Conservation (phyloP, 2,888 invertebrate genomes). For the Cantharis flavilabris region DNA sequence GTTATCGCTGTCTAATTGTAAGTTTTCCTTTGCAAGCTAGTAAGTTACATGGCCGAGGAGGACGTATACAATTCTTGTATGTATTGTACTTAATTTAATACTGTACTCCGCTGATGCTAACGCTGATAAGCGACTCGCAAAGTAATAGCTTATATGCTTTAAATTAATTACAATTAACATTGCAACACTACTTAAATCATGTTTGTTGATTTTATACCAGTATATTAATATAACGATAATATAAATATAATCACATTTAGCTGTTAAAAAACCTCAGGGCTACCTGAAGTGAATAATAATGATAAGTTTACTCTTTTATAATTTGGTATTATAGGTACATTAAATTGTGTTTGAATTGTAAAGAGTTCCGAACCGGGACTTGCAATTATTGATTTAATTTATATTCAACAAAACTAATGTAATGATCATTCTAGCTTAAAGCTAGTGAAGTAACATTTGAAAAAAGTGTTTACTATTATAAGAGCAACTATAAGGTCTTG, state of each 20-base stretch:
- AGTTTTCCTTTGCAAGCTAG: background rate
- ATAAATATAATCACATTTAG: background rate
- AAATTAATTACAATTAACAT: constrained; percentile 44
- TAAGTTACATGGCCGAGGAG: background rate
- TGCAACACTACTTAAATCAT: constrained; percentile 24
- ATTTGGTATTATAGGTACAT: background rate
- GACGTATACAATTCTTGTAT: background rate
- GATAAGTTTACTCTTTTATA: background rate
- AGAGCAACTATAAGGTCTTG: background rate
- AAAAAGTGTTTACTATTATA: background rate
- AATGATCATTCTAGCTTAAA: background rate
- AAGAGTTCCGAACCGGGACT: background rate
- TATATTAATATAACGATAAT: background rate
- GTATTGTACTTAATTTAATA: constrained; percentile 43
- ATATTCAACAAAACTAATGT: background rate
- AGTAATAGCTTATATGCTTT: constrained; percentile 29
- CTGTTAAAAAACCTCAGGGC: background rate
- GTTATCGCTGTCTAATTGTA: background rate
- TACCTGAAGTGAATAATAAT: background rate
- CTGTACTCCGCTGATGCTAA: constrained; percentile 37
- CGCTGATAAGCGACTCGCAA: constrained; percentile 35
- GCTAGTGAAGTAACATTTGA: background rate
- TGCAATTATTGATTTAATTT: background rate
- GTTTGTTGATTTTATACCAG: background rate
- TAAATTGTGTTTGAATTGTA: background rate